phyloP scores from a whole-genome alignment of 2,113 vertebrate species.

The Oryzias celebensis region DNA sequence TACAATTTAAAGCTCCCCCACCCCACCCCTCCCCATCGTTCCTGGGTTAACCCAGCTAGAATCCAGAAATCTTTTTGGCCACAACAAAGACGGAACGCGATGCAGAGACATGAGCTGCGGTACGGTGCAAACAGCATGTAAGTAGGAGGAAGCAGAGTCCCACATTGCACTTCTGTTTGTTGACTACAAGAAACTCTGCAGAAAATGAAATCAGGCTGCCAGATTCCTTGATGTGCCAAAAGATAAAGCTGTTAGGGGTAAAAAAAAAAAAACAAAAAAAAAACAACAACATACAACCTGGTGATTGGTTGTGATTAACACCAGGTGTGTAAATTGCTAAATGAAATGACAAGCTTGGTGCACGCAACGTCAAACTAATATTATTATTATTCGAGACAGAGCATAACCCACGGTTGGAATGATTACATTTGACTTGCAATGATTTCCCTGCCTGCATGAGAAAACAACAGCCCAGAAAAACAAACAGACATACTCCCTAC shows the following conservation, averaged over 20 bases:
- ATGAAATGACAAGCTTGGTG: constrained; percentile 65
- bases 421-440: constrained; percentile 81
- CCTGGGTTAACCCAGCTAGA: constrained; percentile 56
- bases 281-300: constrained; percentile 46
- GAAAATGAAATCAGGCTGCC: constrained; percentile 61
- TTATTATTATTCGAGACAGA: constrained; percentile 71
- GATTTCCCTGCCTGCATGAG: constrained; percentile 57
- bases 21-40: constrained; percentile 25
- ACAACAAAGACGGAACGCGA: constrained; percentile 60
- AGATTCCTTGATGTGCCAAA: constrained; percentile 61
- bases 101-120: constrained; percentile 50
- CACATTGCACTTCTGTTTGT: constrained; percentile 56
- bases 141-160: constrained; percentile 52
- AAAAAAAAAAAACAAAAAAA: constrained; percentile 23
- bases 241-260: constrained; percentile 64
- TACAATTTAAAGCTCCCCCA: constrained; percentile 55
- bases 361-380: constrained; percentile 65
- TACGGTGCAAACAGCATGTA: constrained; percentile 35
- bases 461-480: constrained; percentile 72
- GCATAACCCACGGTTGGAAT: constrained; percentile 67
- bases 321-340: constrained; percentile 56
- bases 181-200: constrained; percentile 45
- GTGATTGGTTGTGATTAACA: constrained; percentile 73
- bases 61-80: constrained; percentile 67
- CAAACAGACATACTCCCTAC: constrained; percentile 69